Evolutionary conservation across 30 jellyfish, hydroid and myxozoan species (phyloP), one percentile per base, ranked within the genome.

Genomic region (Aurelia aurita complex sp. Pacific): DNA sequence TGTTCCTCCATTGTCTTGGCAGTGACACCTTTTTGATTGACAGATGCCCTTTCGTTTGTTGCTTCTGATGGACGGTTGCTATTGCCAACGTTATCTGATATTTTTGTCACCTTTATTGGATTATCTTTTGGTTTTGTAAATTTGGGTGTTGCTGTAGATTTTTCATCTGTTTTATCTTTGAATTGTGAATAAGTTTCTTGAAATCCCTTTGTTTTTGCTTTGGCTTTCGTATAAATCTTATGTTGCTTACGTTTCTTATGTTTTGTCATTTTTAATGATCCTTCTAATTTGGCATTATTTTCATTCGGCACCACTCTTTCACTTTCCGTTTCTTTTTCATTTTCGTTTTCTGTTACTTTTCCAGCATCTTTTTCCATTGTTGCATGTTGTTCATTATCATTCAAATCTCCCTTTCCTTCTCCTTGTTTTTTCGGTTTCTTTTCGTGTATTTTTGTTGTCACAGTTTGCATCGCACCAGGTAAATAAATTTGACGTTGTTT

Each of bases 381-480:
- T 61, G 70, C 11, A 36, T 77, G 81, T 35, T 86, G 76, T 33
- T 73, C 77, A 50, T 54, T 68, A 10, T 69, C 85, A 10, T 53
- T 67, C 36, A 69, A 23, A 2, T 55, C 50, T 19, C 69, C 81
- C 10, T 65, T 46, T 34, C 71, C 92, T 52, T 73, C 64, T 42
- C 33, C 77, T 43, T 69, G 71, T 85, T 76, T 60, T 46, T 73
- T 67, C 81, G 69, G 80, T 89, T 96, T 74, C 64, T 69, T 80
- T 65, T 88, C 85, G 67, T 82, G 87, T 51, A 69, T 83, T 74
- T 70, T 92, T 2, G 96, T 92, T 2, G 96, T 77, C 40, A 88
- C 91, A 5, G 92, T 85, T 40, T 57, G 72, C 80, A 60, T 72
- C 11, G 92, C 4, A 13, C 83, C 91, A 10, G 85, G 92, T 60